Conservation (phyloP, 37 sponge, comb jelly and placozoan species). For the Geodia barretti region DNA sequence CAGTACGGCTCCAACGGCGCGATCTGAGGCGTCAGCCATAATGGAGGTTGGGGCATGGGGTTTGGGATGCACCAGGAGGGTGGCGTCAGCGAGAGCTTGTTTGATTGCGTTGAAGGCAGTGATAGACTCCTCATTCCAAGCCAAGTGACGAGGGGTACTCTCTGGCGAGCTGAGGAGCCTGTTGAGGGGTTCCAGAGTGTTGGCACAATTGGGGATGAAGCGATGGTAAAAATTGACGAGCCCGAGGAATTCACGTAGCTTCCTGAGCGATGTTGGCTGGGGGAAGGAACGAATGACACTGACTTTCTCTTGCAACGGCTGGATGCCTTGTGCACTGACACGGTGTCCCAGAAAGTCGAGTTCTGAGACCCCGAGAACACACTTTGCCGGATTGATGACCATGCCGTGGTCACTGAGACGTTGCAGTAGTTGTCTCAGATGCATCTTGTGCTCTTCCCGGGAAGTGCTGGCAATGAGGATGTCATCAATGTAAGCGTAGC, state of each 20-base stretch:
- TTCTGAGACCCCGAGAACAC: neutral
- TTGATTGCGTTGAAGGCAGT: no score
- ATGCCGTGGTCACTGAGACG: conserved; percentile 23
- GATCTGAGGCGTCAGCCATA: conserved; percentile 30
- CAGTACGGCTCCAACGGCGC: conserved; percentile 1
- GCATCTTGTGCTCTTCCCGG: conserved; percentile 40
- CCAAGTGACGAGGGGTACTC: neutral
- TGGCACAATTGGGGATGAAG: conserved; percentile 35
- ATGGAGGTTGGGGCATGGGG: conserved; percentile 13
- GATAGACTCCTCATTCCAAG: no score
- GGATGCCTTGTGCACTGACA: conserved; percentile 15
- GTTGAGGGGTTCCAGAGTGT: conserved; percentile 30
- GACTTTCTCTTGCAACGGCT: conserved; percentile 28
- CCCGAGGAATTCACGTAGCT: conserved; percentile 35
- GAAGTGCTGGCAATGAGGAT: conserved; percentile 16
- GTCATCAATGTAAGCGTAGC: conserved; percentile 32
- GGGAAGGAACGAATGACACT: conserved; percentile 29
- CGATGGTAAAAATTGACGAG: conserved; percentile 50
- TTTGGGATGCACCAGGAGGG: no score
- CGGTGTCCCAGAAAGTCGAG: conserved; percentile 52
- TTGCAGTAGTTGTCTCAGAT: conserved; percentile 17
- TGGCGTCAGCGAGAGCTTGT: conserved; percentile 12
- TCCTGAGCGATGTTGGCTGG: conserved; percentile 16
- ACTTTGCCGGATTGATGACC: conserved; percentile 18
- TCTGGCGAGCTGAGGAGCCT: conserved; percentile 6